Base-by-base conservation (phyloP, 2,797 vertebrate genomes). In the Poecilia picta region DNA sequence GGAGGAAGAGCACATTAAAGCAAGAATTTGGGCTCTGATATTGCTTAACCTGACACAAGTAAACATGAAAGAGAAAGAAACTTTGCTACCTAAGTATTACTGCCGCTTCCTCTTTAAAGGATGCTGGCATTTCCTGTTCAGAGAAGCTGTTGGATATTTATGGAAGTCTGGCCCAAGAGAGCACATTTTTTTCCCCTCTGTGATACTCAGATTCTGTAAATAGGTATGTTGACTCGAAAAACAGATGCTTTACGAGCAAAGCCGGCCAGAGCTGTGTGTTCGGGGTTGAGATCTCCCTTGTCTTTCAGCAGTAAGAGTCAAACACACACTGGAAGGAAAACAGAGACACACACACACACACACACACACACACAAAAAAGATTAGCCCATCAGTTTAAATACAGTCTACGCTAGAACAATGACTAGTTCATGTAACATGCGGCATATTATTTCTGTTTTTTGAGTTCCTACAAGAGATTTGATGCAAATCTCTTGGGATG, bases 1-100 rank as follows among this genome's bases (percentile, higher is more conserved):
- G 80, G 84, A 94, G 94, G 93, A 94, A 95, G 89, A 83, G 53
- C 77, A 87, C 88, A 91, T 94, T 93, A 94, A 93, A 89, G 91
- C 88, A 90, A 79, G 89, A 92, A 92, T 92, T 83, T 74, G 55
- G 88, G 85, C 76, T 70, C 77, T 78, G 83, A 88, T 88, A 83
- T 93, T 94, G 88, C 93, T 94, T 64, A 80, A 90, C 89, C 84
- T 92, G 86, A 83, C 81, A 84, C 77, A n/a, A 82, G 83, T 84
- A 90, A 92, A 90, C 86, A 43, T 68, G 49, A 81, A 20, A 53
- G 70, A 55, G 41, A 82, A 57, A 76, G 76, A 79, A 71, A 62
- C 41, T 80, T 75, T 46, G 80, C 77, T 47, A 70, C 59, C 46
- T 79, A 86, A 88, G 74, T 59, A 72, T 86, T 74, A 62, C 78